Percentiles rank a stretch among this genome's conserved stretches.
Evolutionary conservation across 2,888 invertebrate species (phyloP).

Genomic region (Chrysopilus asiliformis): DNA sequence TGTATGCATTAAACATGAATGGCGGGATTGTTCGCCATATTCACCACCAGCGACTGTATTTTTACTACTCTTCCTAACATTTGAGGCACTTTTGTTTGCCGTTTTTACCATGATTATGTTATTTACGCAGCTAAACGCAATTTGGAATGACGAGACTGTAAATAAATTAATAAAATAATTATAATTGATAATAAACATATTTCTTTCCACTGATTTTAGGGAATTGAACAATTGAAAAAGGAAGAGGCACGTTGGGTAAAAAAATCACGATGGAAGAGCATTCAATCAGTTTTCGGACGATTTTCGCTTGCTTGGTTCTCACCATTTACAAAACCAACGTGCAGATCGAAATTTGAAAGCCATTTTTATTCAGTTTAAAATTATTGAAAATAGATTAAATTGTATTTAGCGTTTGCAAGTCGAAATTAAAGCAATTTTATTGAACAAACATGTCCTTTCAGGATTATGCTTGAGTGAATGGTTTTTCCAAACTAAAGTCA

Average conservation of each 20-base stretch:
- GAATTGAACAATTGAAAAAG: slow-evolving; percentile 93
- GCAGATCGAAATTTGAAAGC: slow-evolving; percentile 62
- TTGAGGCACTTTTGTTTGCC: slow-evolving; percentile 90
- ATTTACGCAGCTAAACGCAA: slow-evolving; percentile 89
- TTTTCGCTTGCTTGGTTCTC: slow-evolving; percentile 93
- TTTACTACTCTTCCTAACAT: slow-evolving; percentile 76
- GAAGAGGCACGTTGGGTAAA: slow-evolving; percentile 89
- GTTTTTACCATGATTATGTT: slow-evolving; percentile 98
- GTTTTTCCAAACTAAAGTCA: no score
- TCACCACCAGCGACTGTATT: slow-evolving; percentile 95
- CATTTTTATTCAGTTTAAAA: slow-evolving; percentile 73
- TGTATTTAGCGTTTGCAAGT: no score
- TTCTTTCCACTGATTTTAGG: slow-evolving; percentile 41
- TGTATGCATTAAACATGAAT: slow-evolving; percentile 83
- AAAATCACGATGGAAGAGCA: slow-evolving; percentile 86
- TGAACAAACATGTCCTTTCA: no score
- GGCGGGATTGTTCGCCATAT: slow-evolving; percentile 86
- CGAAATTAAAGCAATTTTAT: no score
- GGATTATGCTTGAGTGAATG: no score
- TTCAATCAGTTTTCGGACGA: slow-evolving; percentile 92
- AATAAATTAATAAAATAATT: slow-evolving; percentile 23
- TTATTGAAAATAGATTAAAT: no score
- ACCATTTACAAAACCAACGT: slow-evolving; percentile 52
- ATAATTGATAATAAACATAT: slow-evolving; percentile 1
- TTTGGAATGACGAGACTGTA: slow-evolving; percentile 97